A percentile compares a stretch with the other conserved stretches of the same genome.
Evolutionary conservation across 2,113 vertebrate species (phyloP).

Genomic region (Boulengeromyrus knoepffleri): DNA sequence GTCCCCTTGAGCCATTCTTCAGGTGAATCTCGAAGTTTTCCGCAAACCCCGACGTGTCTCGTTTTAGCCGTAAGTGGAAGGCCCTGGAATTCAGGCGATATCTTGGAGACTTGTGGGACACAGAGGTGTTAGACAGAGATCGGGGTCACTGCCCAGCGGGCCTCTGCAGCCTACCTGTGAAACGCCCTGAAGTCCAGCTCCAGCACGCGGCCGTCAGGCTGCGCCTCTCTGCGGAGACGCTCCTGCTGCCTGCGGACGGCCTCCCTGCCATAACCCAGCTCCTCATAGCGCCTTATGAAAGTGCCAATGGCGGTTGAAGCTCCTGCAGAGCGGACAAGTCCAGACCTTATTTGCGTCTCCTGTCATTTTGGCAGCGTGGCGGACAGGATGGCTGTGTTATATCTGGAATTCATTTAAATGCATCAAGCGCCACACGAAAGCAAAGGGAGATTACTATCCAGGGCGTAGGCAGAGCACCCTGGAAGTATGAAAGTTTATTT

Average conservation of each 20-base stretch:
- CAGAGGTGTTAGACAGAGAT: neutral
- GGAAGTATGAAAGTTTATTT: neutral
- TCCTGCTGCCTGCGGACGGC: constrained; percentile 46
- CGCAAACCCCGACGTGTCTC: constrained; percentile 47
- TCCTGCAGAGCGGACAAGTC: constrained; percentile 32
- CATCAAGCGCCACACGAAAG: neutral
- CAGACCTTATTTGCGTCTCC: neutral
- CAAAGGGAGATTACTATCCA: neutral
- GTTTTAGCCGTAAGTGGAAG: constrained; percentile 57
- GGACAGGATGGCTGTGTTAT: neutral
- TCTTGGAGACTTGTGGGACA: neutral
- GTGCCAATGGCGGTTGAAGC: constrained; percentile 36
- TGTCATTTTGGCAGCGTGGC: neutral
- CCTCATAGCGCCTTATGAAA: constrained; percentile 53
- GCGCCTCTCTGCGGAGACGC: constrained; percentile 36
- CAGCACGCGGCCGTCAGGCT: constrained; percentile 29
- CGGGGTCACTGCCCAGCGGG: neutral
- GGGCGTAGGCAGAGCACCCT: neutral
- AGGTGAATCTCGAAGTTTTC: constrained; percentile 46
- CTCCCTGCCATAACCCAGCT: constrained; percentile 44
- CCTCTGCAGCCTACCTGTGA: constrained; percentile 42
- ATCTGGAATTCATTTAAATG: neutral
- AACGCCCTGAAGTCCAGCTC: constrained; percentile 55
- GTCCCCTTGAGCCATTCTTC: constrained; percentile 28
- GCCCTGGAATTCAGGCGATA: constrained; percentile 34